Conservation (phyloP, 2,113 vertebrate species). For the Alethe castanea region DNA sequence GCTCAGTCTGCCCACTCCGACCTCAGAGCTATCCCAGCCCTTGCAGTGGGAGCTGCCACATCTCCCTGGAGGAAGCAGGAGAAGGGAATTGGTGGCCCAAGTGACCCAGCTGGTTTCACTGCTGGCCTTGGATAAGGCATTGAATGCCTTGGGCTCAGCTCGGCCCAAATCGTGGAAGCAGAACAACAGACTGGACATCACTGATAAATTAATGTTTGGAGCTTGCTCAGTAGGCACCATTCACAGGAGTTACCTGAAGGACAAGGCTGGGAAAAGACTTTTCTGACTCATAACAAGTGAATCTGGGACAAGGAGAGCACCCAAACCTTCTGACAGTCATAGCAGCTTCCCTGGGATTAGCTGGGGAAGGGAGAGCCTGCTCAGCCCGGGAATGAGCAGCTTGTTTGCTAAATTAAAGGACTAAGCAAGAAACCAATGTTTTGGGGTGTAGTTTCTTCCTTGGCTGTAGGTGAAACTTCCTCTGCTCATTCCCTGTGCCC, state of each 20-base stretch:
- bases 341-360: neutral
- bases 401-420: neutral
- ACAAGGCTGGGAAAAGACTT: neutral
- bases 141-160: neutral
- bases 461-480: neutral
- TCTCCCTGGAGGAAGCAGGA: neutral
- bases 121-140: neutral
- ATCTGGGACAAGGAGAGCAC: neutral
- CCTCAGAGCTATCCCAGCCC: neutral
- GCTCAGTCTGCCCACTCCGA: neutral
- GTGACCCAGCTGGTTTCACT: neutral
- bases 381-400: rapidly evolving
- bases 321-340: neutral
- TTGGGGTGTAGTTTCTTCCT: neutral
- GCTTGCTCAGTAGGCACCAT: neutral
- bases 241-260: neutral
- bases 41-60: neutral
- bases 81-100: neutral
- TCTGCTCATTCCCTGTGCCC: neutral
- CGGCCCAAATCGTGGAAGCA: neutral
- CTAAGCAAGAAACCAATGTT: neutral
- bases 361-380: neutral
- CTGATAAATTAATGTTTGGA: neutral
- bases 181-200: neutral
- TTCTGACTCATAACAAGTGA: neutral